Base-by-base conservation (phyloP, 1,140 invertebrate genomes). In the Orius insidiosus region DNA sequence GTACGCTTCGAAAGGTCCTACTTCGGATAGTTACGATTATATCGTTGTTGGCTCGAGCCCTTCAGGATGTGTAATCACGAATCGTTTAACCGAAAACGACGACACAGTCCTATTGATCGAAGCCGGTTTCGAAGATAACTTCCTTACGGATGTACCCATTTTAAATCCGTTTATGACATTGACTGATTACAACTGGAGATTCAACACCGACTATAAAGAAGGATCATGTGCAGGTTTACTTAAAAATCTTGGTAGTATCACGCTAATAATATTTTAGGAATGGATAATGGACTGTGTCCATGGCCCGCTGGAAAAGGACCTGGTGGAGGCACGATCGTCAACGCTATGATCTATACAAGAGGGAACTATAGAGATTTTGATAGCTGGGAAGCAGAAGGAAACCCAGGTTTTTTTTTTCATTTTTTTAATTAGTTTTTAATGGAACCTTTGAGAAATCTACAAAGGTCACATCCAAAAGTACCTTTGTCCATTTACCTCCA, bases 341-440 rank as follows among this genome's bases (percentile, higher is more conserved):
- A 92, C 58, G 84, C 76, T 42, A 86, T 90, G 15, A 89, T 87
- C n/a, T 89, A 90, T 59, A 78, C 85, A 1, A 68, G 88, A 32
- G 88, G 87, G 0, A 75, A 85, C 63, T 68, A 68, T 2, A 59
- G 60, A 9, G 82, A 88, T 54, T 88, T 78, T 61, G 76, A 88
- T 58, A 58, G 70, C 14, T 87, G 84, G 73, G 49, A 44, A 5
- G 15, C 3, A 3, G 14, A 46, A n/a, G 49, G 49, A 14, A 50
- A 50, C 31, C 33, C 40, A 15, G 47, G 47, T 45, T 43, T n/a
- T 6, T 38, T n/a, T 33, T 33, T 33, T 7, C n/a, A 7, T 33
- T 33, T 33, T 7, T n/a, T 6, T 7, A 33, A 33, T 33, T 33
- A 7, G n/a, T 33, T 33, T 33, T n/a, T 33, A 6, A n/a, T n/a